Conservation (phyloP, 2,797 vertebrate genomes). For the Toxotes lorentzi region DNA sequence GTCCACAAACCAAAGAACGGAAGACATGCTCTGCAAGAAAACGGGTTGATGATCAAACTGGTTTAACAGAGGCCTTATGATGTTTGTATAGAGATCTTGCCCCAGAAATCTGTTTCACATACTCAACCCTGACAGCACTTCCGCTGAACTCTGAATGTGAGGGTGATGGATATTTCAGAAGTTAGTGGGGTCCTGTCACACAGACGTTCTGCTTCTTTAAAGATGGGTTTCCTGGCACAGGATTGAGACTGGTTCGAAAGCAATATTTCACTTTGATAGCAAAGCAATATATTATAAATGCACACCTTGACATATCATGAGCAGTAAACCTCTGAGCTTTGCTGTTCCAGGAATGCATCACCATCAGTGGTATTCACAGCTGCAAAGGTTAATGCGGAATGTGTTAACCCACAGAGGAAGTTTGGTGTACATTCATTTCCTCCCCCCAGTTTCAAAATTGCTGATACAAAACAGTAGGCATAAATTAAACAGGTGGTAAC, state of each 20-base stretch:
- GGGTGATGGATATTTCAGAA: constrained; percentile 82
- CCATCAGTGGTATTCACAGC: constrained; percentile 9
- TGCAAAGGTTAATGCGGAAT: constrained; percentile 9
- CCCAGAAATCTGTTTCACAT: constrained; percentile 81
- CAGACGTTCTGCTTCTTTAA: constrained; percentile 58
- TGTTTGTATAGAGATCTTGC: constrained; percentile 76
- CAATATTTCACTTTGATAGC: constrained; percentile 40
- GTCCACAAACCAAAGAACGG: constrained; percentile 58
- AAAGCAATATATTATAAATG: constrained; percentile 21
- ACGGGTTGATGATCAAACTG: constrained; percentile 81
- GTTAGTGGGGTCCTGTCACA: constrained; percentile 62
- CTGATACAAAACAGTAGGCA: constrained; percentile 27
- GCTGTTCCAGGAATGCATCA: constrained; percentile 14
- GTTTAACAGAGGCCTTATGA: constrained; percentile 77
- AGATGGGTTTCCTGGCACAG: constrained; percentile 47
- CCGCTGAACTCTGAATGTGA: constrained; percentile 66
- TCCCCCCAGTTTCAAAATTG: constrained; percentile 8
- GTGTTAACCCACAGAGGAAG: constrained; percentile 18
- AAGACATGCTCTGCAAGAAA: constrained; percentile 73
- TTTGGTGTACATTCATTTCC: constrained; percentile 26
- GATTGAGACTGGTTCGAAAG: constrained; percentile 20
- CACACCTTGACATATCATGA: constrained; percentile 38
- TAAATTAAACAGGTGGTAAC: not conserved
- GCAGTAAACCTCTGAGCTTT: constrained; percentile 23
- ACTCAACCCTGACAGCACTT: constrained; percentile 73